These are phyloP conservation scores for Misgurnus anguillicaudatus DNA, from an alignment of 2,113 vertebrate genomes.

Conservation along the genomic window DNA sequence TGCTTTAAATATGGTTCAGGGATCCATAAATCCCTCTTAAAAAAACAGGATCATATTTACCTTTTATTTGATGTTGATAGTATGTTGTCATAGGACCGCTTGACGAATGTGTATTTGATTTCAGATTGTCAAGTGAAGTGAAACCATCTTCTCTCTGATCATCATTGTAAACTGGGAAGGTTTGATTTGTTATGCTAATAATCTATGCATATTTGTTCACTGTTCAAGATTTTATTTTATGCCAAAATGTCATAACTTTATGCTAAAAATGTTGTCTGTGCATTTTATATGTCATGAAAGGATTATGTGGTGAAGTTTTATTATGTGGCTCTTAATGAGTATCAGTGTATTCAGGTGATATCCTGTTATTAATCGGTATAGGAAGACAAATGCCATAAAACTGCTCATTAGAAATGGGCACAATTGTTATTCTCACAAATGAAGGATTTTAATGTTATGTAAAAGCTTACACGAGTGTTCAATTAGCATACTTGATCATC, in stretches of 20 bases:
- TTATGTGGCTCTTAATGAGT: too few species aligned
- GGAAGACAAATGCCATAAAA: not conserved
- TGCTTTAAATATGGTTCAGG: not conserved
- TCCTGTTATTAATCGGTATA: not conserved
- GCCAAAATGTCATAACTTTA: not conserved
- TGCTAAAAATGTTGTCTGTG: too few species aligned
- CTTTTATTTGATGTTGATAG: too few species aligned
- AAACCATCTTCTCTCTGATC: too few species aligned
- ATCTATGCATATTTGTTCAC: constrained; percentile 29
- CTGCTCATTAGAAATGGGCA: not conserved
- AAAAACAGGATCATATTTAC: not conserved
- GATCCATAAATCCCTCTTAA: not conserved
- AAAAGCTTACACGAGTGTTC: not conserved
- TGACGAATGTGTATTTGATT: too few species aligned
- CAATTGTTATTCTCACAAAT: not conserved
- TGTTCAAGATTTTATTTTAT: too few species aligned
- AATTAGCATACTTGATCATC: not conserved
- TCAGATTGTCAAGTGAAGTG: too few species aligned
- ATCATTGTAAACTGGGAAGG: not conserved
- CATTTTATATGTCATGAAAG: too few species aligned
- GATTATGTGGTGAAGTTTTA: too few species aligned
- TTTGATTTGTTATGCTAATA: not conserved
- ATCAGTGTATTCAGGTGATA: too few species aligned
- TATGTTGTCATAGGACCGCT: too few species aligned
- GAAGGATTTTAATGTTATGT: too few species aligned